Conservation (phyloP, 2,797 vertebrate genomes). For the Aselliscus stoliczkanus region DNA sequence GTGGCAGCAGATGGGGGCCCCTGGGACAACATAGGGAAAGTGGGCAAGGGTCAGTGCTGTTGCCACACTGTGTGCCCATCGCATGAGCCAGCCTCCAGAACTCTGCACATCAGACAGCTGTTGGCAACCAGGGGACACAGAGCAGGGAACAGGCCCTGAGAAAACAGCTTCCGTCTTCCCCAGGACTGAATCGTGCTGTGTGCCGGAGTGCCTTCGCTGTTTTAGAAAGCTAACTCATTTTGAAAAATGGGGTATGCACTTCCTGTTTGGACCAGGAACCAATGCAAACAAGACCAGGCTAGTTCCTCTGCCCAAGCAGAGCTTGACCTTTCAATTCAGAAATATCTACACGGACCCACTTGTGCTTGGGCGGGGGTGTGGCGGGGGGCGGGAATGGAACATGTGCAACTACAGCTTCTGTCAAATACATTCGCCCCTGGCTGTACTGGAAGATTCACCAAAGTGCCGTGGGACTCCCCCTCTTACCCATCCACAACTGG, state of each 20-base stretch:
- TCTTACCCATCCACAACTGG: accelerated
- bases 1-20: accelerated
- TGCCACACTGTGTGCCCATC: accelerated
- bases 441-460: neutral
- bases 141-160: neutral
- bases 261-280: conserved; percentile 32
- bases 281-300: neutral
- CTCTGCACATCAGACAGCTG: neutral
- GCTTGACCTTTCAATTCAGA: neutral
- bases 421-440: neutral
- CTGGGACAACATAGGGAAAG: neutral
- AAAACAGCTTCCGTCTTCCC: neutral
- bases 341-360: neutral
- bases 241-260: neutral
- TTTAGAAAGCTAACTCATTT: neutral
- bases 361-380: neutral
- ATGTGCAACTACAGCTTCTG: accelerated
- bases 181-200: neutral
- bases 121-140: accelerated
- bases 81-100: neutral
- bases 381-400: no score
- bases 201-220: neutral
- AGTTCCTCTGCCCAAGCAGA: neutral
- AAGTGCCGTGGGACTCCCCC: neutral
- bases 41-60: neutral